Conservation (phyloP, 2,797 vertebrate species). For the Xenopus petersii region DNA sequence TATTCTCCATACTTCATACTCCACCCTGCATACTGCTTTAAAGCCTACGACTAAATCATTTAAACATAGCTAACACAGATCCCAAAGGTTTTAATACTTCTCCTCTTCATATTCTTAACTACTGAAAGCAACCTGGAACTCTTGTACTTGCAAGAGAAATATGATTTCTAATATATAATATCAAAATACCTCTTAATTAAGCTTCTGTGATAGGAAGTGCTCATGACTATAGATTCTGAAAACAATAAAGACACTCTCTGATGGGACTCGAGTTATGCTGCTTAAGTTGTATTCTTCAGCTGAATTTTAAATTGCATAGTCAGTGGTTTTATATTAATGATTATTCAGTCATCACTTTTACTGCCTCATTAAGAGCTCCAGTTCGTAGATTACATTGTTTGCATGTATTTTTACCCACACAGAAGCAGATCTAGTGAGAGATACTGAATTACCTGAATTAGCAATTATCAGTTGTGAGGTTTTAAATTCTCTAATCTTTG, state of each 20-base stretch:
- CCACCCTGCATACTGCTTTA: too few species aligned
- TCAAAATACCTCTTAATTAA: not conserved
- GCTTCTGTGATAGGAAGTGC: slow-evolving; percentile 2
- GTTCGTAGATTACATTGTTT: slow-evolving; percentile 3
- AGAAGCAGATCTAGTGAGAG: not conserved
- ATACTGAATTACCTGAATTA: slow-evolving; percentile 4
- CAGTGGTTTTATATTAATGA: slow-evolving; percentile 20
- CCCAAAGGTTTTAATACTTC: too few species aligned
- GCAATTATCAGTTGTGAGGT: not conserved
- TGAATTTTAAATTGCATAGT: slow-evolving; percentile 12
- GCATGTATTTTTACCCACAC: not conserved
- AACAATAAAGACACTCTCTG: slow-evolving; percentile 6
- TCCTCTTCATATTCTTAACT: too few species aligned
- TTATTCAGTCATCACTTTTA: slow-evolving; percentile 6
- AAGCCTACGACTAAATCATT: too few species aligned
- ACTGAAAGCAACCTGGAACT: too few species aligned
- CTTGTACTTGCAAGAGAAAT: too few species aligned
- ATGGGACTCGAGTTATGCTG: not conserved
- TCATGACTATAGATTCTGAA: not conserved
- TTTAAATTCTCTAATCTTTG: not conserved
- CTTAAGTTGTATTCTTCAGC: slow-evolving; percentile 10
- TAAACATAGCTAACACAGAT: too few species aligned
- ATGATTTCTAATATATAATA: not conserved
- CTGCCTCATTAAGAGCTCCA: slow-evolving; percentile 4
- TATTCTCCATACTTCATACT: too few species aligned